Evolutionary conservation across 35 echinoderm and acorn worm genomes (phyloP), one percentile per base, ranked within the genome.

Genomic region (Stichopus chloronotus): DNA sequence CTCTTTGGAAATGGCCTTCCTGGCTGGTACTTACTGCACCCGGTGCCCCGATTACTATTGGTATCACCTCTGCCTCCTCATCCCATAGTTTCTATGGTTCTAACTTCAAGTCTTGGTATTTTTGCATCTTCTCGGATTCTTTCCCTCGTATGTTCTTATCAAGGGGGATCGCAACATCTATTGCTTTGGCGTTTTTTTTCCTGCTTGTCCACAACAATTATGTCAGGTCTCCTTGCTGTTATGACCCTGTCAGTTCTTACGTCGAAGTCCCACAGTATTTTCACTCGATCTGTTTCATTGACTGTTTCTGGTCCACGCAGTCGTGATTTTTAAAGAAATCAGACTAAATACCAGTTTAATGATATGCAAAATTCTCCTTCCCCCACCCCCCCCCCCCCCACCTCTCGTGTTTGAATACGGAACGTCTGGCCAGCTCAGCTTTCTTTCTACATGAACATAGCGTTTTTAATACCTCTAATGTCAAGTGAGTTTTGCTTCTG

Each of bases 221-320:
- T 77, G 72, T 19, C 72, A 77, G 1, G 9, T 43, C 81, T 52
- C 4, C 81, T n/a, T 57, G 30, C 81, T 52, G 25, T 23, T 52
- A 84, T 84, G 81, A 84, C 4, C 19, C 81, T 17, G 52, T 84
- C 81, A 17, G 19, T 84, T 53, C 81, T 84, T 23, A 84, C 55
- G 17, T 84, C 25, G 1, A 84, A 5, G 52, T 84, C 4, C 81
- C n/a, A 84, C 24, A 84, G 81, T 43, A 25, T 84, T 19, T 84
- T 84, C n/a, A 84, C 81, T 19, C 52, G 16, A 57, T 84, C 81
- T 54, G 25, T 84, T 84, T 57, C 81, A 52, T 7, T 10, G 5
- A 57, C 19, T 57, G 81, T 19, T 17, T 84, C 55, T 57, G 81
- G 81, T 84, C 55, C 52, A 19, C 52, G 81, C 9, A 84, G 81